Conservation (phyloP, 2,888 invertebrate genomes). For the Drosophila pseudotakahashii region DNA sequence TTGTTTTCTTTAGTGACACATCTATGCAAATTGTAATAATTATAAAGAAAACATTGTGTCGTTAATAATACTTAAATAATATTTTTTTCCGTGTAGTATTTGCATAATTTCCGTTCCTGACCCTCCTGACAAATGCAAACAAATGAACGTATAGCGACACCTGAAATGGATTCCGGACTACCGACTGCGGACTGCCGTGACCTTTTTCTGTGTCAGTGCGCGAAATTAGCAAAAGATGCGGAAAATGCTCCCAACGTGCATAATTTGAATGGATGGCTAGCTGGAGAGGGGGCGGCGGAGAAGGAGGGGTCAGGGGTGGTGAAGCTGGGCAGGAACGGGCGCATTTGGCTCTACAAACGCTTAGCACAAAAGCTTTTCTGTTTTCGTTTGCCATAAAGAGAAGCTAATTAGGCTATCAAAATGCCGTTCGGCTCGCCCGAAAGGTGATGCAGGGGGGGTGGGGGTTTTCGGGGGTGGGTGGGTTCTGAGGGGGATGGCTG, state of each 20-base stretch:
- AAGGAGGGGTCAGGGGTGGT: neutral
- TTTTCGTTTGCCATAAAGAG: constrained; percentile 64
- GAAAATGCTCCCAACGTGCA: constrained; percentile 69
- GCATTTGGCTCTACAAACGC: constrained; percentile 60
- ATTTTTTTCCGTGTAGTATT: constrained; percentile 11
- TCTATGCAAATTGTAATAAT: too few species aligned
- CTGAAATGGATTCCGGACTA: constrained; percentile 32
- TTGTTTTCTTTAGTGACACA: too few species aligned
- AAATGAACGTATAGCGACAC: constrained; percentile 38
- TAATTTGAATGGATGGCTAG: constrained; percentile 65
- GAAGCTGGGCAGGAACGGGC: neutral
- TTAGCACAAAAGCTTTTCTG: constrained; percentile 71
- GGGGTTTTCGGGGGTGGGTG: neutral
- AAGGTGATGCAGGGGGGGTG: constrained; percentile 6
- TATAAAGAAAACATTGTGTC: too few species aligned
- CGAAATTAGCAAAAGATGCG: constrained; percentile 68
- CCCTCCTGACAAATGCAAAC: constrained; percentile 30
- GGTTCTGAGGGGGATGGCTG: constrained; percentile 25
- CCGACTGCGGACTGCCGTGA: constrained; percentile 51
- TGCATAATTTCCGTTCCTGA: constrained; percentile 37
- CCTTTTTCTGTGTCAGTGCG: constrained; percentile 75
- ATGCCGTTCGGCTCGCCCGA: constrained; percentile 55
- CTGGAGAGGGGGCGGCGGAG: neutral
- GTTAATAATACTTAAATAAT: too few species aligned
- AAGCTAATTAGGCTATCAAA: constrained; percentile 78